Evolutionary conservation across 2,888 invertebrate species (phyloP).

Genomic region (Yponomeuta malinellus): DNA sequence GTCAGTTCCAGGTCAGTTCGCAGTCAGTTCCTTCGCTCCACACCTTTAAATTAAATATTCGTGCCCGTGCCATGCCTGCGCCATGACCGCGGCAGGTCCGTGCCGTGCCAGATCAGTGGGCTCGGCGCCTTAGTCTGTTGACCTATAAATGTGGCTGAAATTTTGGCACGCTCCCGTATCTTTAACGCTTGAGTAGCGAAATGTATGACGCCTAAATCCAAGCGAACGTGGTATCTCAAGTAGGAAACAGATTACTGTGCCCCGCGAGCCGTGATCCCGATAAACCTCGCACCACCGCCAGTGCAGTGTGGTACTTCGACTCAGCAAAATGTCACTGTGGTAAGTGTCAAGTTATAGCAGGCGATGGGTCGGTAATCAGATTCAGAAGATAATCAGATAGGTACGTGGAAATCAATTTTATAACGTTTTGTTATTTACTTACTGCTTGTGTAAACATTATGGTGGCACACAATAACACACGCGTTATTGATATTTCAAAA

Average conservation of each 20-base stretch:
- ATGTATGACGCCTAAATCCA: slow-evolving; percentile 40
- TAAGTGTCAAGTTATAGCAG: slow-evolving; percentile 13
- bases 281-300: slow-evolving; percentile 28
- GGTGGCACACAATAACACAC: too few relatives aligned
- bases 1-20: too few relatives aligned
- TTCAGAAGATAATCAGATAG: slow-evolving; percentile 1
- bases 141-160: slow-evolving; percentile 10
- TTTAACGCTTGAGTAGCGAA: slow-evolving; percentile 46
- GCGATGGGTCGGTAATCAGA: slow-evolving; percentile 14
- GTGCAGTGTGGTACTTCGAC: neutral
- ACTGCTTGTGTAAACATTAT: too few relatives aligned
- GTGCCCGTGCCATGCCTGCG: too few relatives aligned
- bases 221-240: slow-evolving; percentile 44
- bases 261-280: slow-evolving; percentile 44
- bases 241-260: slow-evolving; percentile 50
- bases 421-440: neutral
- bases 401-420: neutral
- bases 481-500: too few relatives aligned
- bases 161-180: slow-evolving; percentile 30
- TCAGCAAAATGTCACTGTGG: neutral
- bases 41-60: too few relatives aligned
- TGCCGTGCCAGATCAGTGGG: too few relatives aligned
- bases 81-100: too few relatives aligned
- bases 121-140: neutral
- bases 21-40: too few relatives aligned